phyloP scores from a whole-genome alignment of 1,140 invertebrate species.

The Drosophila dunni region DNA sequence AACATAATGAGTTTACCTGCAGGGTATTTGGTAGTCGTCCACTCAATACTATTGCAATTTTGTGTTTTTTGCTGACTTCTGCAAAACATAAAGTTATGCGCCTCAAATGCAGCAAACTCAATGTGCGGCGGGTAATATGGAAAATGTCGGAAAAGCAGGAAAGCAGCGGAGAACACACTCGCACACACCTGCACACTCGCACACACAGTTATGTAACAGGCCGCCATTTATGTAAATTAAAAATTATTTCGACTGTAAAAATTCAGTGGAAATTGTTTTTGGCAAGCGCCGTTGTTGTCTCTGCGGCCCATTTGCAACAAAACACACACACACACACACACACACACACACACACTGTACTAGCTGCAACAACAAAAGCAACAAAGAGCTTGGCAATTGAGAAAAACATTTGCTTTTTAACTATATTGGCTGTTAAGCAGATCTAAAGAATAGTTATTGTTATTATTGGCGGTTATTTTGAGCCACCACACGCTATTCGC shows the following conservation, averaged over 20 bases:
- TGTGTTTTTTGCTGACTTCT: slow-evolving; percentile 29
- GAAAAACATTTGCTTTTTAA: slow-evolving; percentile 76
- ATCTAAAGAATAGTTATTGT: slow-evolving; percentile 74
- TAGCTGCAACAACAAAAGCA: slow-evolving; percentile 16
- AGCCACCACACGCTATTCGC: slow-evolving; percentile 29
- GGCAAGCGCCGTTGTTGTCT: slow-evolving; percentile 57
- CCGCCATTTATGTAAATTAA: slow-evolving; percentile 81
- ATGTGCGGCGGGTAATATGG: not conserved
- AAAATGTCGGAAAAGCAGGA: slow-evolving; percentile 20
- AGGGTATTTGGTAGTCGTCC: slow-evolving; percentile 16
- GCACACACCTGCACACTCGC: slow-evolving; percentile 11
- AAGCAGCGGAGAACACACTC: slow-evolving; percentile 27
- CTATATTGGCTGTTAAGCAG: slow-evolving; percentile 79
- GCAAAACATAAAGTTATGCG: slow-evolving; percentile 57
- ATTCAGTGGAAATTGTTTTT: slow-evolving; percentile 79
- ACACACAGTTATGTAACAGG: slow-evolving; percentile 24
- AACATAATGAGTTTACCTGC: not conserved
- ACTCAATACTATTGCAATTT: not conserved
- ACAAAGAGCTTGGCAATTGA: slow-evolving; percentile 57
- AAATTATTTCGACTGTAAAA: slow-evolving; percentile 79
- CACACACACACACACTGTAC: not conserved
- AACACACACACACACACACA: slow-evolving; percentile 19
- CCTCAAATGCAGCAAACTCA: slow-evolving; percentile 53
- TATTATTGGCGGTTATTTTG: slow-evolving; percentile 65
- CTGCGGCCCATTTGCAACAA: slow-evolving; percentile 42